phyloP scores from a whole-genome alignment of 37 sponge, comb jelly and placozoan genomes.

The Bolinopsis microptera region DNA sequence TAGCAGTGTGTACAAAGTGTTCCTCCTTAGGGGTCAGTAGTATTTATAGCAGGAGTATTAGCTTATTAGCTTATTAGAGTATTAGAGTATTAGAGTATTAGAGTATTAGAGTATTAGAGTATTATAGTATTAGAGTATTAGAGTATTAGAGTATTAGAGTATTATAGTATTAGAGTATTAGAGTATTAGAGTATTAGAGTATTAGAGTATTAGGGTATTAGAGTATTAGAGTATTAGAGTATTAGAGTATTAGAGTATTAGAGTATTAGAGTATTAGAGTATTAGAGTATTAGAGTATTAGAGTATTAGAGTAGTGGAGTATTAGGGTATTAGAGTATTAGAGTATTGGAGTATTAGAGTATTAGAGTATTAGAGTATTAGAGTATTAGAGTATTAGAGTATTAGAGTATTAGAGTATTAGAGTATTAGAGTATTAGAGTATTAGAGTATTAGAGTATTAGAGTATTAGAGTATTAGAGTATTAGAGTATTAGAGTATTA shows the following conservation, averaged over 20 bases:
- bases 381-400: neutral
- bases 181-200: neutral
- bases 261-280: neutral
- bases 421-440: neutral
- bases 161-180: neutral
- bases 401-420: neutral
- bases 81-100: neutral
- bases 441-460: neutral
- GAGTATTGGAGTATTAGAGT: neutral
- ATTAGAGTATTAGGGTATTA: neutral
- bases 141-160: neutral
- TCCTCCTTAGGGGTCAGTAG: too few relatives aligned
- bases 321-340: neutral
- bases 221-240: neutral
- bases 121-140: neutral
- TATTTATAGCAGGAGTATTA: neutral
- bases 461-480: neutral
- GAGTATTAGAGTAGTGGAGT: neutral
- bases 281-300: neutral
- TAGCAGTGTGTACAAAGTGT: too few relatives aligned
- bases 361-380: neutral
- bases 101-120: neutral
- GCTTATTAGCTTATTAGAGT: neutral
- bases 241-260: neutral
- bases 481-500: too few relatives aligned